Evolutionary conservation across 2,888 invertebrate species (phyloP).

Genomic region (Bembecia ichneumoniformis): DNA sequence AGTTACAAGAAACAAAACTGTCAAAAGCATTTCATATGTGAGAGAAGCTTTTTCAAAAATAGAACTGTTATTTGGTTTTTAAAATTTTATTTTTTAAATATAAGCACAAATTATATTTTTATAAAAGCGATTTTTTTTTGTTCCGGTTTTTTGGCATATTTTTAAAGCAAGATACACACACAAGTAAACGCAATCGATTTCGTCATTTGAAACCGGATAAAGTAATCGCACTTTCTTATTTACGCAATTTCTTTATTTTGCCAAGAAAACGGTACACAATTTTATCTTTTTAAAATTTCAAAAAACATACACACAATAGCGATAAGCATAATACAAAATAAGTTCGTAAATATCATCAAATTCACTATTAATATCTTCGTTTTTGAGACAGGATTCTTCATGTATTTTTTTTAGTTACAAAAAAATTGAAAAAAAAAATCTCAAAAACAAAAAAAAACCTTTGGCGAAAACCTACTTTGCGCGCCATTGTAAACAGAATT

Average conservation of each 20-base stretch:
- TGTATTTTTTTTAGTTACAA: slow-evolving; percentile 16
- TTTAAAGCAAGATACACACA: not conserved
- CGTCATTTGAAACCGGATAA: too few relatives aligned
- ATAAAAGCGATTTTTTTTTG: slow-evolving; percentile 4
- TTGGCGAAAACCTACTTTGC: slow-evolving; percentile 12
- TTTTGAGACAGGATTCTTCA: slow-evolving; percentile 17
- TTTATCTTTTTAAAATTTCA: slow-evolving; percentile 2
- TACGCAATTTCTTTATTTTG: too few relatives aligned
- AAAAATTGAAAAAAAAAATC: slow-evolving; percentile 1
- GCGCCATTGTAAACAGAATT: slow-evolving; percentile 4
- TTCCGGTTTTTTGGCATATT: not conserved
- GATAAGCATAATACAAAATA: slow-evolving; percentile 19
- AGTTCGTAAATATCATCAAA: too few relatives aligned
- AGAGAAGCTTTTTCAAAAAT: slow-evolving; percentile 37
- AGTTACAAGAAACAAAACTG: slow-evolving; percentile 16
- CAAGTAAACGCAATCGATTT: too few relatives aligned
- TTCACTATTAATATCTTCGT: slow-evolving; percentile 20
- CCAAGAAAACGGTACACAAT: too few relatives aligned
- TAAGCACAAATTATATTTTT: slow-evolving; percentile 30
- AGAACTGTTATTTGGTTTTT: slow-evolving; percentile 25
- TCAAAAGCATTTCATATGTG: slow-evolving; percentile 62
- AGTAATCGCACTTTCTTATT: too few relatives aligned
- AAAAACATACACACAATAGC: slow-evolving; percentile 24
- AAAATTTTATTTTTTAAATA: slow-evolving; percentile 22
- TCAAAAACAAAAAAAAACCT: slow-evolving; percentile 2